These are phyloP conservation scores for Corvus cornix DNA, from an alignment of 2,113 vertebrate species.

Conservation along the genomic window DNA sequence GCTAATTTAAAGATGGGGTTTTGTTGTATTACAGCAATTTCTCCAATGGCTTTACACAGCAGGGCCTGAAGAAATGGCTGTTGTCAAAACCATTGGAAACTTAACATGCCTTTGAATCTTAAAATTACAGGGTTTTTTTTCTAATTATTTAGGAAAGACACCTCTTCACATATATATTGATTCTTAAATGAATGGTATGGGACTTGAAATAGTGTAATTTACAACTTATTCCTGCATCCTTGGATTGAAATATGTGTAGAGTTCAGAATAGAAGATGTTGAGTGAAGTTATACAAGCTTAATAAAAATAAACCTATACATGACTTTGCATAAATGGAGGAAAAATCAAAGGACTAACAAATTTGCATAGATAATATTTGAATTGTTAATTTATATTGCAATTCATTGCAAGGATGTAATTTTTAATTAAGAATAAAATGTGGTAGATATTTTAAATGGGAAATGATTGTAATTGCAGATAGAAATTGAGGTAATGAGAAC, in stretches of 20 bases:
- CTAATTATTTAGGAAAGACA: neutral
- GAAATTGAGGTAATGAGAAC: constrained; percentile 70
- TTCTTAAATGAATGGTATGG: neutral
- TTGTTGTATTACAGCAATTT: neutral
- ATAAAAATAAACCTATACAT: constrained; percentile 59
- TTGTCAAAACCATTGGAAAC: neutral
- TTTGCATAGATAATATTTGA: constrained; percentile 70
- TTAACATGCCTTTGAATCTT: neutral
- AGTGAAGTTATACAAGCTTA: constrained; percentile 54
- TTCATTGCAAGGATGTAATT: constrained; percentile 72
- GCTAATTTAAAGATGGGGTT: neutral
- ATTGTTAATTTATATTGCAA: constrained; percentile 74
- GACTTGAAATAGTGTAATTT: constrained; percentile 27
- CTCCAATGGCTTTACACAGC: neutral
- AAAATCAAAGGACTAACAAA: constrained; percentile 53
- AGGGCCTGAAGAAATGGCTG: neutral
- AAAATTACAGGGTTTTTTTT: neutral
- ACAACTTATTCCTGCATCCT: neutral
- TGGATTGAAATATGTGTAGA: neutral
- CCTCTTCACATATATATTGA: neutral
- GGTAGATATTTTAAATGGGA: constrained; percentile 73
- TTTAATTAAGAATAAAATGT: constrained; percentile 78
- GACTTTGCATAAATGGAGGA: constrained; percentile 41
- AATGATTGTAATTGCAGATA: constrained; percentile 79
- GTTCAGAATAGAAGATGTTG: neutral